Conservation (phyloP, 2,888 invertebrate genomes). For the Sipha maydis region DNA sequence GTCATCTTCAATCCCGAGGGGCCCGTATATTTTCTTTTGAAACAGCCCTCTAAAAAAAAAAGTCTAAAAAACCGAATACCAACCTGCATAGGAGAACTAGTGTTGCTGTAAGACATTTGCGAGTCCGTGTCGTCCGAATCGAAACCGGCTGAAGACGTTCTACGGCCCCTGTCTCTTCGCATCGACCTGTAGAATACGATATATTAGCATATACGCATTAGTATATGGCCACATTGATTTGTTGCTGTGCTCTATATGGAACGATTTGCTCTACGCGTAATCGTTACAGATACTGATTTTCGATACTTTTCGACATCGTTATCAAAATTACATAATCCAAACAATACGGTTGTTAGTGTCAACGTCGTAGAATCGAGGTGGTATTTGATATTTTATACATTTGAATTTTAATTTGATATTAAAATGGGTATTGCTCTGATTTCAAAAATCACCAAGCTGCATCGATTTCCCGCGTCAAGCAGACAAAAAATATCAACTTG, state of each 20-base stretch:
- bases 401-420: too few species aligned
- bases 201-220: neutral
- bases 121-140: conserved; percentile 80
- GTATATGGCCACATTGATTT: neutral
- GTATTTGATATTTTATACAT: too few species aligned
- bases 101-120: conserved; percentile 81
- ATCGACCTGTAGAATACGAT: conserved; percentile 4
- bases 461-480: too few species aligned
- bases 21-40: too few species aligned
- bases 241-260: neutral
- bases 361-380: too few species aligned
- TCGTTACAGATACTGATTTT: neutral
- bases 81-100: conserved; percentile 71
- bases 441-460: too few species aligned
- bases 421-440: too few species aligned
- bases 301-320: neutral
- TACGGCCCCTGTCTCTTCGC: conserved; percentile 4
- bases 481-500: too few species aligned
- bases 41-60: too few species aligned
- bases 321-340: too few species aligned
- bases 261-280: neutral
- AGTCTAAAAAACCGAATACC: neutral
- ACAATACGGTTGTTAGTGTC: too few species aligned
- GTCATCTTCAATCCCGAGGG: too few species aligned
- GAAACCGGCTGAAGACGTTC: conserved; percentile 39